phyloP scores from a whole-genome alignment of 2,888 invertebrate genomes.

The Hoplodrina ambigua region DNA sequence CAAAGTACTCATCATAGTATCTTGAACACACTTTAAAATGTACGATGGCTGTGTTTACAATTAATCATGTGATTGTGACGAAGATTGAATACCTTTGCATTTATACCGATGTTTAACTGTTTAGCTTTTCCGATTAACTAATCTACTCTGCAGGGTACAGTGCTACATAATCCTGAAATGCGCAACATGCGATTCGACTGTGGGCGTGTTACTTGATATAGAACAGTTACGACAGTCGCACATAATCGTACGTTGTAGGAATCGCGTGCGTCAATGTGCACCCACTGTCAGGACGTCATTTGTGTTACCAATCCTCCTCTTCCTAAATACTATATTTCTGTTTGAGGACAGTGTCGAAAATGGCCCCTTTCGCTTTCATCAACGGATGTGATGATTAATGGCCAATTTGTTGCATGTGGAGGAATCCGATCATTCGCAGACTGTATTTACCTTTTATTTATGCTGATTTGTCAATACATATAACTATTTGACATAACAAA shows the following conservation, averaged over 20 bases:
- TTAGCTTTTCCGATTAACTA: conserved; percentile 15
- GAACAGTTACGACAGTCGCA: conserved; percentile 6
- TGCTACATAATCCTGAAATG: conserved; percentile 22
- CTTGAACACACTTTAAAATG: background rate
- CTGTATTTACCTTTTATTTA: background rate
- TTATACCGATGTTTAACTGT: background rate
- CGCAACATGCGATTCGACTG: conserved; percentile 9
- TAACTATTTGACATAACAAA: no score
- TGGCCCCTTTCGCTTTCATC: no score
- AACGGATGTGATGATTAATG: background rate
- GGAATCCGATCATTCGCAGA: background rate
- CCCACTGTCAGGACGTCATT: background rate
- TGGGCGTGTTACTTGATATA: conserved; percentile 20
- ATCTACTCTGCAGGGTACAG: background rate
- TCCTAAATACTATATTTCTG: background rate
- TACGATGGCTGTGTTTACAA: background rate
- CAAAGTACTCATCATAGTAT: background rate
- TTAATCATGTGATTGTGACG: conserved; percentile 3
- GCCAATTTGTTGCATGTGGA: background rate
- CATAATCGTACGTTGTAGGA: background rate
- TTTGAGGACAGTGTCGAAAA: background rate
- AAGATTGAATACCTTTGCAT: background rate
- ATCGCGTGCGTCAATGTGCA: conserved; percentile 2
- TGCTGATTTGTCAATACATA: no score
- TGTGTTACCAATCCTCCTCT: background rate